Conservation (phyloP, 2,888 invertebrate species). For the Ophraella communa region DNA sequence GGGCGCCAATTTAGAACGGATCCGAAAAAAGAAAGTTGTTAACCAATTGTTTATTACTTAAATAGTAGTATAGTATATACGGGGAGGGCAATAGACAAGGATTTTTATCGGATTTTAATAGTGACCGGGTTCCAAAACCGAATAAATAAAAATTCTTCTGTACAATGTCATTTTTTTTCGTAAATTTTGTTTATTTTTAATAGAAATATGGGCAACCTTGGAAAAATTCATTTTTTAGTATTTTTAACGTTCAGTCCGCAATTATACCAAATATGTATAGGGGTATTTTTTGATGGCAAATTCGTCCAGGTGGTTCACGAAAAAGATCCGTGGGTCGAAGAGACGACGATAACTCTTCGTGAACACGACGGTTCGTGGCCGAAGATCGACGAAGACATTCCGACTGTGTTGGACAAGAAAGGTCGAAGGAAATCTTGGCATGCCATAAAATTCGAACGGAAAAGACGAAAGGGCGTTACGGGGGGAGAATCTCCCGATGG, state of each 20-base stretch:
- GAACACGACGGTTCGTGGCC: slow-evolving; percentile 48
- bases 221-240: background rate
- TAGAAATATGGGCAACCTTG: too few relatives aligned
- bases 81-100: too few relatives aligned
- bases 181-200: too few relatives aligned
- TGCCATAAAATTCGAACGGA: slow-evolving; percentile 59
- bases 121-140: too few relatives aligned
- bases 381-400: slow-evolving; percentile 50
- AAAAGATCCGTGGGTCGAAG: slow-evolving; percentile 57
- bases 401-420: slow-evolving; percentile 54
- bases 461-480: slow-evolving; percentile 57
- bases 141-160: too few relatives aligned
- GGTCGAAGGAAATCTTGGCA: slow-evolving; percentile 60
- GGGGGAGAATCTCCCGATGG: slow-evolving; percentile 42
- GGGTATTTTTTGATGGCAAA: too few relatives aligned
- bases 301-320: slow-evolving; percentile 56
- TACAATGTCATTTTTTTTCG: too few relatives aligned
- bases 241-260: background rate
- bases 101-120: too few relatives aligned
- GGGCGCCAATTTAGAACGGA: too few relatives aligned
- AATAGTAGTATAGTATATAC: too few relatives aligned
- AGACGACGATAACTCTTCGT: slow-evolving; percentile 49
- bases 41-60: too few relatives aligned
- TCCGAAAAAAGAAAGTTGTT: too few relatives aligned
- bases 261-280: background rate